Evolutionary conservation across 2,888 invertebrate genomes (phyloP).

Genomic region (Conchocele bisecta): DNA sequence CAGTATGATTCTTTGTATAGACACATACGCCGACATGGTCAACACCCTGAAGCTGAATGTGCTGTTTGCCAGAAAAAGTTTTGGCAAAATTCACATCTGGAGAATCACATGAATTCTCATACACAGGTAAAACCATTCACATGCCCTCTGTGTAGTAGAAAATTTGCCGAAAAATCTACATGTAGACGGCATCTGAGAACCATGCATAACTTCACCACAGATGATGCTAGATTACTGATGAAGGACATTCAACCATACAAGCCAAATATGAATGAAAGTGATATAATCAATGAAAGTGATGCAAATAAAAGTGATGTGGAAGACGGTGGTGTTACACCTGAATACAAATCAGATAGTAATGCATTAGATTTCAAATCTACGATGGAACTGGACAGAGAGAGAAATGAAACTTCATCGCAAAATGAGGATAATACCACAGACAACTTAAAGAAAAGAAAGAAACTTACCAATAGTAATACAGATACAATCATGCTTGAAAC

Average conservation of each 20-base stretch:
- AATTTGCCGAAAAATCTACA: slow-evolving; percentile 51
- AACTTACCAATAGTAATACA: no score
- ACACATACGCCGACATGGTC: no score
- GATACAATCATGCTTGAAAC: no score
- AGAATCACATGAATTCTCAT: slow-evolving; percentile 46
- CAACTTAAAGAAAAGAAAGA: no score
- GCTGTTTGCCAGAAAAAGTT: slow-evolving; percentile 43
- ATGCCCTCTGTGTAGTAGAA: slow-evolving; percentile 9
- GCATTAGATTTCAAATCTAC: slow-evolving; percentile 5
- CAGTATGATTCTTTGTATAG: no score
- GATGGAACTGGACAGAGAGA: not conserved
- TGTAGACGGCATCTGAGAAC: slow-evolving; percentile 44
- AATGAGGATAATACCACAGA: no score
- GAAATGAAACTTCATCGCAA: no score
- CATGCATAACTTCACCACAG: slow-evolving; percentile 39
- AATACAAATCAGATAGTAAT: not conserved
- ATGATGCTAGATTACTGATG: slow-evolving; percentile 43
- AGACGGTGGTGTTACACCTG: not conserved
- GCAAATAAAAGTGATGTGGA: not conserved
- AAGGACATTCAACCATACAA: no score
- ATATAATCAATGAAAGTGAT: not conserved
- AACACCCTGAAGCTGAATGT: not conserved
- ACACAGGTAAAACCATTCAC: slow-evolving; percentile 43
- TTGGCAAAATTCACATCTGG: slow-evolving; percentile 42
- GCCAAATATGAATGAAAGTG: not conserved